These are phyloP conservation scores for Hydrochoerus hydrochaeris DNA, from an alignment of 2,113 vertebrate species.

Conservation along the genomic window DNA sequence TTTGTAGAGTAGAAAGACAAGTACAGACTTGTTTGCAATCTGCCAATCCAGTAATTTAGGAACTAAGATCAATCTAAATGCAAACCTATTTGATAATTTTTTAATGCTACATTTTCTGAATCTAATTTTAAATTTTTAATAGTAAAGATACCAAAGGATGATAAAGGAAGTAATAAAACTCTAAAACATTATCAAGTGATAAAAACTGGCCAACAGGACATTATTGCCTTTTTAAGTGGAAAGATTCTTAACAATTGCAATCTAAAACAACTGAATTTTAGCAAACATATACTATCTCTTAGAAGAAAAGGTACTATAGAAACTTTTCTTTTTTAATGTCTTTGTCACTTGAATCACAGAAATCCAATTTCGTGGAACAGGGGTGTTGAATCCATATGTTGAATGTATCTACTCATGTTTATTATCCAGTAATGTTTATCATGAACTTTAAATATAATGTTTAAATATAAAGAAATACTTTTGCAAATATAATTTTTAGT, in stretches of 20 bases:
- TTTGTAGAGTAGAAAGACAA: constrained; percentile 81
- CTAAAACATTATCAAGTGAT: constrained; percentile 2
- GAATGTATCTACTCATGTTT: constrained; percentile 23
- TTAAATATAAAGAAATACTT: constrained; percentile 45
- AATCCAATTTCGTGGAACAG: not conserved
- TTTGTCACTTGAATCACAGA: constrained; percentile 25
- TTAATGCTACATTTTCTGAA: constrained; percentile 48
- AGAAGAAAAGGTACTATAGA: not conserved
- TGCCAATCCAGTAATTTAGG: constrained; percentile 78
- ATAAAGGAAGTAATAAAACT: not conserved
- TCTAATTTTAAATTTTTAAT: constrained; percentile 56
- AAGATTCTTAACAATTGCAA: not conserved
- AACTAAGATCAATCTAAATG: constrained; percentile 78
- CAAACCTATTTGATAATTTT: constrained; percentile 67
- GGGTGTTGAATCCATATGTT: not conserved
- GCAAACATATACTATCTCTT: not conserved
- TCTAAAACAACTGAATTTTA: constrained; percentile 53
- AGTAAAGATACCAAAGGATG: constrained; percentile 14
- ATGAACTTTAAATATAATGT: no score
- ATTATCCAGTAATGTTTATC: not conserved
- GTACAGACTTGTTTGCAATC: constrained; percentile 84
- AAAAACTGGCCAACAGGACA: constrained; percentile 1
- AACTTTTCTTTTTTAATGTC: constrained; percentile 38
- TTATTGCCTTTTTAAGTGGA: constrained; percentile 2
- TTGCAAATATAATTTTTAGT: constrained; percentile 55